Percentiles rank a stretch among this genome's conserved stretches.
Evolutionary conservation across 1,140 invertebrate genomes (phyloP).

Genomic region (Bombus picipes): DNA sequence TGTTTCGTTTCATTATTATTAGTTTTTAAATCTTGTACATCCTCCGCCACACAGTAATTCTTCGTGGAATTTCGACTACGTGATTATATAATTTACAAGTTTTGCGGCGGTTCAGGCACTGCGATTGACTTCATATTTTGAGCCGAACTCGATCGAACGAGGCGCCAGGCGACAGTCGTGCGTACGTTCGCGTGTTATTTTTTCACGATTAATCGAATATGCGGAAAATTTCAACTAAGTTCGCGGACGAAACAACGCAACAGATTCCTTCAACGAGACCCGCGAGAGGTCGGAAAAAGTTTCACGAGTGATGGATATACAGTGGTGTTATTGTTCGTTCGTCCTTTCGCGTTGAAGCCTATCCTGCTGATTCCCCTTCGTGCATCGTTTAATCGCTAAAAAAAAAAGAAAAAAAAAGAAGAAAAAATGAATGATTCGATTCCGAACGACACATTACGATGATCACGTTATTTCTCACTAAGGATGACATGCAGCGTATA

Average conservation of each 20-base stretch:
- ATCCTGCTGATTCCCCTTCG: conserved; percentile 35
- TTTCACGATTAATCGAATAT: background rate
- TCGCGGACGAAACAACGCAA: conserved; percentile 13
- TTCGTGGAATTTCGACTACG: conserved; percentile 25
- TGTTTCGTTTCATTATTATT: background rate
- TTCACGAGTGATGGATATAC: conserved; percentile 1
- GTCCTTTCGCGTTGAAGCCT: conserved; percentile 2
- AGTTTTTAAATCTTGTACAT: conserved; percentile 2
- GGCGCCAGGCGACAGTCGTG: conserved; percentile 5
- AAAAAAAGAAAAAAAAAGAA: background rate
- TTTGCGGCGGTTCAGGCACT: conserved; percentile 61
- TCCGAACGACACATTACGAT: conserved; percentile 76
- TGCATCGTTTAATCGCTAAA: conserved; percentile 56
- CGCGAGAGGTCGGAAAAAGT: conserved; percentile 20
- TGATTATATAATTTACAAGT: conserved; percentile 34
- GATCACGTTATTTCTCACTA: conserved; percentile 77
- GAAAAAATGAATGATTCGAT: conserved; percentile 51
- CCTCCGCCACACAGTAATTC: background rate
- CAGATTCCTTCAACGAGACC: background rate
- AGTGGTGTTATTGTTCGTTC: background rate
- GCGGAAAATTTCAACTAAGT: background rate
- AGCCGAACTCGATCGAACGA: conserved; percentile 31
- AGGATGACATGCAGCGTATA: conserved; percentile 81
- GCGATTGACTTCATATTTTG: conserved; percentile 64
- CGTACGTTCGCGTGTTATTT: background rate